Conservation (phyloP, 2,797 vertebrate species). For the Garrulus glandarius region DNA sequence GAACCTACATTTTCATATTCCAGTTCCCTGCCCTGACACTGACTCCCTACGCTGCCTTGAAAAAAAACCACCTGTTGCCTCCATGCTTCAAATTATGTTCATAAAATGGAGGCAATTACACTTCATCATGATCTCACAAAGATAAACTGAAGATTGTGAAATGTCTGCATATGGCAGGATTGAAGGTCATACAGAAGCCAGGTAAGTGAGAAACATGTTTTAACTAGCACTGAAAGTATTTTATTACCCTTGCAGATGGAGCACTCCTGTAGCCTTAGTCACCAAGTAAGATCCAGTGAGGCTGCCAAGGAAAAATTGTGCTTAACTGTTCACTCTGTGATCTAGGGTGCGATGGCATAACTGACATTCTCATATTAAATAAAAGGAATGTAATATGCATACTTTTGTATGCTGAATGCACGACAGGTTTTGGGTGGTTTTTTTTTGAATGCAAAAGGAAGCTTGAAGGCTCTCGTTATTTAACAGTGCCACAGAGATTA, state of each 20-base stretch:
- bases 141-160: background rate
- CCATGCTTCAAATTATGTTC: background rate
- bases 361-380: background rate
- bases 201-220: background rate
- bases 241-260: background rate
- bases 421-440: rapidly evolving
- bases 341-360: background rate
- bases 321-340: background rate
- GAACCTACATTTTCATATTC: background rate
- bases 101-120: background rate
- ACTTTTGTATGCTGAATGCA: background rate
- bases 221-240: background rate
- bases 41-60: rapidly evolving
- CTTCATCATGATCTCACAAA: background rate
- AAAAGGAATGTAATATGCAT: background rate
- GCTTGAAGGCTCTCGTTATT: background rate
- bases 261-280: background rate
- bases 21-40: background rate
- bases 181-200: background rate
- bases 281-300: background rate
- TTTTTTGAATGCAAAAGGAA: background rate
- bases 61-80: background rate
- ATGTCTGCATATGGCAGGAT: background rate
- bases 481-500: background rate
- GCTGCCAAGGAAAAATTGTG: background rate